These are phyloP conservation scores for Pachypeltis micranthus DNA, from an alignment of 1,140 invertebrate genomes.

Conservation along the genomic window DNA sequence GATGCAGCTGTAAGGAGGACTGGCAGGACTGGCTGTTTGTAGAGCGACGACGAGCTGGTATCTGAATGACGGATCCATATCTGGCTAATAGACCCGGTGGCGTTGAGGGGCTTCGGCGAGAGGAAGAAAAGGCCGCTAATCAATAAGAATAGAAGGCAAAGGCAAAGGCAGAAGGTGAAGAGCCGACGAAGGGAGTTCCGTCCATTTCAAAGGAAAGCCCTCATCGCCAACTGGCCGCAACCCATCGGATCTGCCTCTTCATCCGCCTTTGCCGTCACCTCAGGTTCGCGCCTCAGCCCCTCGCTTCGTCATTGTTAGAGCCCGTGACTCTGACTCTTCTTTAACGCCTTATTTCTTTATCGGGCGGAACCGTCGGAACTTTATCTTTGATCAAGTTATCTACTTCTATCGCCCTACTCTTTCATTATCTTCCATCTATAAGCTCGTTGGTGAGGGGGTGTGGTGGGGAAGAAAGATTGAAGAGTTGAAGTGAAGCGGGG, in stretches of 20 bases:
- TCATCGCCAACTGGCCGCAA: too few relatives aligned
- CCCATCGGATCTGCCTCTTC: too few relatives aligned
- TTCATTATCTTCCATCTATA: conserved; percentile 8
- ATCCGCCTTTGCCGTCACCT: too few relatives aligned
- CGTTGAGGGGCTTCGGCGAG: background rate
- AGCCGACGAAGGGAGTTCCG: too few relatives aligned
- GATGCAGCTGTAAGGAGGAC: too few relatives aligned
- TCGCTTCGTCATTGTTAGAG: background rate
- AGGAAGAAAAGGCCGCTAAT: conserved; percentile 1
- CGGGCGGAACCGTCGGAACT: background rate
- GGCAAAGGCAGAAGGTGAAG: too few relatives aligned
- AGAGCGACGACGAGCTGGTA: background rate
- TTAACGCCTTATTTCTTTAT: too few relatives aligned
- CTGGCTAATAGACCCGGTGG: conserved; percentile 7
- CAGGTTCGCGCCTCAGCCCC: background rate
- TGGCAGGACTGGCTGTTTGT: background rate
- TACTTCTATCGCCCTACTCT: conserved; percentile 7
- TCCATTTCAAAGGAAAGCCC: conserved; percentile 4
- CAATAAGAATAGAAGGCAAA: conserved; percentile 2
- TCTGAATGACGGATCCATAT: conserved; percentile 3
- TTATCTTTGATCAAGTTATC: conserved; percentile 8
- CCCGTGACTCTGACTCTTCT: background rate
- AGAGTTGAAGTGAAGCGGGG: too few relatives aligned
- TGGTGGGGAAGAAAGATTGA: background rate
- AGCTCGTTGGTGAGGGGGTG: background rate